Evolutionary conservation across 1,140 invertebrate species (phyloP).

Genomic region (Vollenhovia emeryi): DNA sequence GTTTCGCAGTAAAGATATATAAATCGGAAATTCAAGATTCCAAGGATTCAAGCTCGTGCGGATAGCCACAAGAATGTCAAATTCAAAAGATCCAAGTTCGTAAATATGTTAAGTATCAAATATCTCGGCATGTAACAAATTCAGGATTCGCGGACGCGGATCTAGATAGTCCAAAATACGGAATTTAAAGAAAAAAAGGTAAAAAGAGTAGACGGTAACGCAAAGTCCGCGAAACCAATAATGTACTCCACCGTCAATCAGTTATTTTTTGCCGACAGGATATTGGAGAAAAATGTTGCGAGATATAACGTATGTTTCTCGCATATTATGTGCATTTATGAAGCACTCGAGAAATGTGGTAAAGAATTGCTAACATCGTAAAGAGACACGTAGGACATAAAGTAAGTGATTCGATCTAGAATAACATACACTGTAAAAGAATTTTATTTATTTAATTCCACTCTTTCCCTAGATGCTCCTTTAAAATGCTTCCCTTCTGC

Average conservation of each 20-base stretch:
- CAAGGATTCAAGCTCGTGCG: neutral
- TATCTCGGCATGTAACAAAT: neutral
- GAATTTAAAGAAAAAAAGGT: neutral
- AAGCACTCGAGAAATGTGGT: neutral
- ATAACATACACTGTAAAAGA: conserved; percentile 23
- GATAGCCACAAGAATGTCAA: neutral
- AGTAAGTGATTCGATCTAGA: conserved; percentile 20
- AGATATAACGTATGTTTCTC: neutral
- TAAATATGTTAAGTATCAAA: conserved; percentile 20
- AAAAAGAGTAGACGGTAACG: neutral
- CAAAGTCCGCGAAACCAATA: neutral
- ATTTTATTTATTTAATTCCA: conserved; percentile 54
- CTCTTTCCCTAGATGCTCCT: neutral
- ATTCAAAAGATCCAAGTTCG: neutral
- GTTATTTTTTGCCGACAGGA: neutral
- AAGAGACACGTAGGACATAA: conserved; percentile 25
- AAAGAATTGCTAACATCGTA: neutral
- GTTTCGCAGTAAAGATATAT: neutral
- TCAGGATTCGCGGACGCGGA: neutral
- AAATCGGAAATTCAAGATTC: neutral
- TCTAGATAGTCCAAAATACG: neutral
- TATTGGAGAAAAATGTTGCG: conserved; percentile 30
- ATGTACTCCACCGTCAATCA: neutral
- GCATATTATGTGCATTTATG: neutral
- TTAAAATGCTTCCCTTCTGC: conserved; percentile 16